Evolutionary conservation across 2,888 invertebrate genomes (phyloP), one percentile per base, ranked within the genome.

Genomic region (Psylliodes chrysocephalus): DNA sequence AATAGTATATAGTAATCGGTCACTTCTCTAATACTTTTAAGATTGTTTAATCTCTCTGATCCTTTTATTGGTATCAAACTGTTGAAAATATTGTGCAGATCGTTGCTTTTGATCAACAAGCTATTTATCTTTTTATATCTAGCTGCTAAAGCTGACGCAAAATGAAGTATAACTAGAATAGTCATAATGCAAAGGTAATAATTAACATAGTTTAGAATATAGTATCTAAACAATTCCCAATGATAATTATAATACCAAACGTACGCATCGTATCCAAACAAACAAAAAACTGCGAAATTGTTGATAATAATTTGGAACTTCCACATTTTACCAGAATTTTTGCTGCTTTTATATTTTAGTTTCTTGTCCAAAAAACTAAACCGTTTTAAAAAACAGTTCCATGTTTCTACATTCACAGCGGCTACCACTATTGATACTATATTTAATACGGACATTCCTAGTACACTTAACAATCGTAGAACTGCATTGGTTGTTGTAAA

Each of bases 11-110:
- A 69, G 49, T 64, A 64, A 28, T 66, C 64, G 4, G 64, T 66
- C 1, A 69, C 69, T 42, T 66, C 66, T 19, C 64, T 67, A 25
- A 67, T 69, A 22, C 60, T 64, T 42, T 65, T 60, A 8, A 69
- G 35, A 22, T 69, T 69, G 19, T 66, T 56, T 22, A 69, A 49
- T 51, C 53, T 46, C 6, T 59, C 22, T 12, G 60, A 42, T 28
- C 52, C 59, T 7, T 38, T 62, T n/a, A n/a, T n/a, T 15, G 66
- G 57, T 44, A 69, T 59, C 6, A 69, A 63, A 54, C 38, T 60
- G 25, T 64, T 64, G 17, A 69, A 60, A 19, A 64, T 60, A 30
- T 67, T 66, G 42, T 62, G 67, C 14, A 66, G 49, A 47, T 66
- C 63, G 19, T 54, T 66, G 14, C 57, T 62, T 59, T 64, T 67